Percentiles rank a stretch among this genome's conserved stretches.
phyloP scores from a whole-genome alignment of 2,888 invertebrate genomes.

The Microplitis manilae region DNA sequence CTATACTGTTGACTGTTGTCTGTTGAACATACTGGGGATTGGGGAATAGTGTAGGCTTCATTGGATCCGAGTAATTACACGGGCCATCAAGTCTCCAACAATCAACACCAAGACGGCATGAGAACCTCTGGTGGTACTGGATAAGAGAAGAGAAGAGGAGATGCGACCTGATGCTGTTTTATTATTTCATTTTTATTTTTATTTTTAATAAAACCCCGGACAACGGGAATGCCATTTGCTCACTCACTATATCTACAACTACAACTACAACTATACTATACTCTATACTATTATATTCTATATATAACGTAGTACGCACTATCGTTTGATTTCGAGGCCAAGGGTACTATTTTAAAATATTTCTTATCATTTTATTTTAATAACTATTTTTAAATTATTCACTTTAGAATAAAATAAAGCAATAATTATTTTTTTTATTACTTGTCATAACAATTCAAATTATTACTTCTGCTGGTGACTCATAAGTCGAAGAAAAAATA shows the following conservation, averaged over 20 bases:
- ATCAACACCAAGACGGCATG: conserved; percentile 13
- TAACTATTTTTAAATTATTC: background rate
- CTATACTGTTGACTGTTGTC: background rate
- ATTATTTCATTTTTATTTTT: conserved; percentile 17
- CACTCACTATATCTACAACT: conserved; percentile 8
- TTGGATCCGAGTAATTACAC: conserved; percentile 36
- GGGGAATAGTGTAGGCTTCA: background rate
- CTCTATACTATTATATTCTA: background rate
- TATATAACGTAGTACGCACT: background rate
- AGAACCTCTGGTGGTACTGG: conserved; percentile 27
- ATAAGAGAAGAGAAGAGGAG: background rate
- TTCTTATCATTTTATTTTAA: background rate
- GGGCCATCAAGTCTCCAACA: conserved; percentile 23
- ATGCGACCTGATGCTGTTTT: conserved; percentile 27
- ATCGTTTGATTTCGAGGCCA: background rate
- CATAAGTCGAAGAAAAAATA: background rate
- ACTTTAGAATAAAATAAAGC: too few relatives aligned
- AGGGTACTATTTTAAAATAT: conserved; percentile 17
- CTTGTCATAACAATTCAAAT: conserved; percentile 15
- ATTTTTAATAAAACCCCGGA: conserved; percentile 9
- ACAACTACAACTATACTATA: background rate
- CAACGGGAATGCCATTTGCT: conserved; percentile 33
- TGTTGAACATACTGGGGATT: background rate
- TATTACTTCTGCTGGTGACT: background rate
- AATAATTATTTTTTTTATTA: conserved; percentile 18